phyloP scores from a whole-genome alignment of 2,888 invertebrate genomes.

The Sarcophaga caerulescens region DNA sequence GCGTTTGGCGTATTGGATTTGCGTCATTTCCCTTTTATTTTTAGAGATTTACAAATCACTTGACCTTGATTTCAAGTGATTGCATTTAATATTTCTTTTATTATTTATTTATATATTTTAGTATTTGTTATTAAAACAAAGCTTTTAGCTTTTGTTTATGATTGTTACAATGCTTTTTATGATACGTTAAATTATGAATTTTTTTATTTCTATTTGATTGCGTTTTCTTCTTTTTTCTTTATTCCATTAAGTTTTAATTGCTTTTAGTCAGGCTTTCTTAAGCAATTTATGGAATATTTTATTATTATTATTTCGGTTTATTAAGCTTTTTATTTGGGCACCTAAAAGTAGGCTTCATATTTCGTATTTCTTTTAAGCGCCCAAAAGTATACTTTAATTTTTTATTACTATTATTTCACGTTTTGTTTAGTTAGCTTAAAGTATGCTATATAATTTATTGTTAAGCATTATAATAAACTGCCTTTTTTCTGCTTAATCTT shows the following conservation, averaged over 20 bases:
- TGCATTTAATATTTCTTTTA: conserved; percentile 10
- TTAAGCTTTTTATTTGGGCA: too few relatives aligned
- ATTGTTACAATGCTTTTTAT: background rate
- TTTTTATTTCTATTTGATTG: background rate
- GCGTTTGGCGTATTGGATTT: background rate
- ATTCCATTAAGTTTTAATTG: background rate
- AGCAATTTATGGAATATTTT: background rate
- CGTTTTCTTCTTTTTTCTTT: background rate
- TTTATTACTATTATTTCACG: too few relatives aligned
- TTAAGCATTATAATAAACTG: conserved; percentile 44
- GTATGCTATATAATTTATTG: conserved; percentile 40
- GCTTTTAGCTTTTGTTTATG: background rate
- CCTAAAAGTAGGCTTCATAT: conserved; percentile 12
- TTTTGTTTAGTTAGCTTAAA: conserved; percentile 8
- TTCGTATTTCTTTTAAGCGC: conserved; percentile 3
- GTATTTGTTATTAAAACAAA: background rate
- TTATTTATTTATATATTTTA: background rate
- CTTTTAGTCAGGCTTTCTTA: background rate
- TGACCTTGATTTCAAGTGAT: conserved; percentile 22
- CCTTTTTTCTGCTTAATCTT: conserved; percentile 3
- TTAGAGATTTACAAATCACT: conserved; percentile 11
- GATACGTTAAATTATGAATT: too few relatives aligned
- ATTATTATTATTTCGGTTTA: conserved; percentile 12
- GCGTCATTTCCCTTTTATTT: conserved; percentile 33
- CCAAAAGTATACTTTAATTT: conserved; percentile 34